A percentile compares a stretch with the other conserved stretches of the same genome.
phyloP scores from a whole-genome alignment of 2,888 invertebrate species.

The Chrysotoxum bicinctum region DNA sequence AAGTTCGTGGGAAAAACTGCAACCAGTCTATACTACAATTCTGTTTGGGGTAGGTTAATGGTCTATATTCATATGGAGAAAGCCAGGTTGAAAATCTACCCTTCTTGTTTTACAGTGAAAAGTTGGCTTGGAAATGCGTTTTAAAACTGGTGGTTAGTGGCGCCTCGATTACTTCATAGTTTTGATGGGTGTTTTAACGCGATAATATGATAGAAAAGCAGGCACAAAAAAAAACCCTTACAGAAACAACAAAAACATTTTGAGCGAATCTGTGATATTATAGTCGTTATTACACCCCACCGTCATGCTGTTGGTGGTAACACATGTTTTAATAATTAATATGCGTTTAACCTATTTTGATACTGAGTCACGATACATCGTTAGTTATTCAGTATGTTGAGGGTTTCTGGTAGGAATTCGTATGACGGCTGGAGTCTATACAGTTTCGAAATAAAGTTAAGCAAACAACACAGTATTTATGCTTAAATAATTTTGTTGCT shows the following conservation, averaged over 20 bases:
- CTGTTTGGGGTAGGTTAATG: constrained; percentile 25
- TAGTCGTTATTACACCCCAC: not conserved
- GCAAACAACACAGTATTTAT: constrained; percentile 11
- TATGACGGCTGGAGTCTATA: not conserved
- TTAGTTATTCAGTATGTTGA: constrained; percentile 26
- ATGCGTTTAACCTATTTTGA: constrained; percentile 66
- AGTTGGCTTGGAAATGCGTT: constrained; percentile 50
- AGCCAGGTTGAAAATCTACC: constrained; percentile 11
- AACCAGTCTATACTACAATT: constrained; percentile 29
- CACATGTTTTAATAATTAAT: constrained; percentile 70
- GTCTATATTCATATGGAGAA: not conserved
- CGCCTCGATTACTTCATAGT: constrained; percentile 57
- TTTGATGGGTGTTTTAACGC: constrained; percentile 68
- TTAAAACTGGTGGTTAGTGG: constrained; percentile 38
- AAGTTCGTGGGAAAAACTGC: constrained; percentile 63
- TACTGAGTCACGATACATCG: constrained; percentile 51
- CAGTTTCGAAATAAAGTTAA: not conserved
- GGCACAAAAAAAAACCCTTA: not conserved
- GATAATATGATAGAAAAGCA: constrained; percentile 69
- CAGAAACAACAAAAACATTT: constrained; percentile 24
- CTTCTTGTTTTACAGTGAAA: not conserved
- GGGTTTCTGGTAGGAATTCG: not conserved
- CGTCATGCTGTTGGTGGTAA: constrained; percentile 36
- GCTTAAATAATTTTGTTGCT: constrained; percentile 21
- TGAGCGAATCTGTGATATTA: constrained; percentile 20